Percentiles rank a stretch among this genome's conserved stretches.
Conservation (phyloP, 2,888 invertebrate species). For the Erpobdella octoculata region DNA sequence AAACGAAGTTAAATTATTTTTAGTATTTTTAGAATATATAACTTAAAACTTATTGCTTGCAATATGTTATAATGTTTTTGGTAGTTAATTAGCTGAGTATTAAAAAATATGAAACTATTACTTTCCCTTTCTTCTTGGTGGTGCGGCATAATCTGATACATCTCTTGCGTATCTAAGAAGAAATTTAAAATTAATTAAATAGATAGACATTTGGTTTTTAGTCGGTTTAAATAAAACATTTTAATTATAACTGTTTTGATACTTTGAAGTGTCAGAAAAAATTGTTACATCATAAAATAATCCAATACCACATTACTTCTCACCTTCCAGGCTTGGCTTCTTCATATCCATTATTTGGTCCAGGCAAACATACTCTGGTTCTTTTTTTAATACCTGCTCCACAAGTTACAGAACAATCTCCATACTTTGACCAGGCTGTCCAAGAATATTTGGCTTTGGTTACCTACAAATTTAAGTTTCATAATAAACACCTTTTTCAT, state of each 20-base stretch:
- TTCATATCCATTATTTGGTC: neutral
- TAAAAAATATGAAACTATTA: neutral
- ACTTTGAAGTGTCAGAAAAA: neutral
- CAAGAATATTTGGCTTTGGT: constrained; percentile 26
- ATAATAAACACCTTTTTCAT: neutral
- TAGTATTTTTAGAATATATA: neutral
- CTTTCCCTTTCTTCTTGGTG: neutral
- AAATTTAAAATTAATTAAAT: neutral
- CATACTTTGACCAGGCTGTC: constrained; percentile 34
- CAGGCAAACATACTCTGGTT: constrained; percentile 37
- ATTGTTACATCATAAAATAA: too few species aligned
- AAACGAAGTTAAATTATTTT: neutral
- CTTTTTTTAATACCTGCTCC: constrained; percentile 29
- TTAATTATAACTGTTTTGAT: neutral
- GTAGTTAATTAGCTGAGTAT: neutral
- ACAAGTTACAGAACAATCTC: constrained; percentile 34
- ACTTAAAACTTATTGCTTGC: too few species aligned
- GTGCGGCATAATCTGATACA: neutral
- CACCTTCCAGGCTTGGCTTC: constrained; percentile 18
- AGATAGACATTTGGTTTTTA: too few species aligned
- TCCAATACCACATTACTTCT: too few species aligned
- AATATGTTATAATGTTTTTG: too few species aligned
- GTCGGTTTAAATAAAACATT: too few species aligned
- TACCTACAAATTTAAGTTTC: neutral
- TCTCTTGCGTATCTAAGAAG: neutral